Percentiles rank a stretch among this genome's conserved stretches.
Evolutionary conservation across 2,113 vertebrate genomes (phyloP).

Genomic region (Phrynosoma platyrhinos): DNA sequence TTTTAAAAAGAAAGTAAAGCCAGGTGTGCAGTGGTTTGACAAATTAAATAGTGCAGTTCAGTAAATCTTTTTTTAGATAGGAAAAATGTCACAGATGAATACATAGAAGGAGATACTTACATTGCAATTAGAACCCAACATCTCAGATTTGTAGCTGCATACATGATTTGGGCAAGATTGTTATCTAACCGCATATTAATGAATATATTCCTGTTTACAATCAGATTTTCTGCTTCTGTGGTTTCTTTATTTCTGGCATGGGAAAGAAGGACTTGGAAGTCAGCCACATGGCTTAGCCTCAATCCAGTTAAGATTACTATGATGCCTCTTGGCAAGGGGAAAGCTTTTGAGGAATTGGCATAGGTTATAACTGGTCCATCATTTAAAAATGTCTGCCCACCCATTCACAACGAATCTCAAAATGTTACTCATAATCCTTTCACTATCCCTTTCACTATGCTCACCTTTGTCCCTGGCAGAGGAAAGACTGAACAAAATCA

Average conservation of each 20-base stretch:
- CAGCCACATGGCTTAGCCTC: constrained; percentile 2
- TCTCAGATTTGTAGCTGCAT: neutral
- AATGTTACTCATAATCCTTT: constrained; percentile 5
- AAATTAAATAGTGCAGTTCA: neutral
- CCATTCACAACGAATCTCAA: constrained; percentile 34
- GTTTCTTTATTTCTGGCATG: constrained; percentile 23
- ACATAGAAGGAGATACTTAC: neutral
- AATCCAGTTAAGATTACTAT: constrained; percentile 1
- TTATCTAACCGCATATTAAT: neutral
- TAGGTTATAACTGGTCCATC: neutral
- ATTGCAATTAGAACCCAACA: constrained; percentile 3
- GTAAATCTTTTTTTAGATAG: neutral
- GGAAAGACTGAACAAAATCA: too few species aligned
- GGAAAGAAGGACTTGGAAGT: neutral
- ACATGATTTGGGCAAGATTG: neutral
- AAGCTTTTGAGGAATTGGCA: constrained; percentile 27
- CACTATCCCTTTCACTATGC: too few species aligned
- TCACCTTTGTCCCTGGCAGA: too few species aligned
- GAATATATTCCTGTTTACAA: constrained; percentile 1
- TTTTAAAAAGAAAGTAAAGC: neutral
- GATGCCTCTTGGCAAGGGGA: constrained; percentile 9
- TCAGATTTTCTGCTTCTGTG: constrained; percentile 24
- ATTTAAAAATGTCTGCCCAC: neutral
- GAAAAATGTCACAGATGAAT: neutral
- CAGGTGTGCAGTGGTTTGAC: neutral